A percentile compares a stretch with the other conserved stretches of the same genome.
Conservation (phyloP, 2,888 invertebrate species). For the Stenodema calcarata region DNA sequence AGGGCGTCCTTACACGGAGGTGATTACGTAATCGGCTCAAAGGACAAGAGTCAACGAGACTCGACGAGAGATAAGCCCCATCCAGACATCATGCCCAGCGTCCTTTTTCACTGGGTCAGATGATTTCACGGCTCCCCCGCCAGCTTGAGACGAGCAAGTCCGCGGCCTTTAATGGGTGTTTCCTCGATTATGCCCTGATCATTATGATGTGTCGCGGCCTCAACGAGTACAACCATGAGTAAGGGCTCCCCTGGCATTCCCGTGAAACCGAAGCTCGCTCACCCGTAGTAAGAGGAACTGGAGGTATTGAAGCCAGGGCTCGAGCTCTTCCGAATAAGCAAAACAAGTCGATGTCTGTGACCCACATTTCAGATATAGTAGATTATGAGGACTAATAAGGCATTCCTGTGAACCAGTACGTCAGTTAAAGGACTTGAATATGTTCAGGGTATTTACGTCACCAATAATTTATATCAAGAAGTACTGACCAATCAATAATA, state of each 20-base stretch:
- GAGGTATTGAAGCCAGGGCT: too few species aligned
- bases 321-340: too few species aligned
- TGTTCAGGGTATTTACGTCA: too few species aligned
- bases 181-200: background rate
- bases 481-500: too few species aligned
- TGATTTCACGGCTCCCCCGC: background rate
- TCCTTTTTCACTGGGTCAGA: background rate
- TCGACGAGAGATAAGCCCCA: background rate
- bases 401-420: too few species aligned
- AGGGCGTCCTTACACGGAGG: slow-evolving; percentile 8
- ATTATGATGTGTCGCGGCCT: background rate
- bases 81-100: background rate
- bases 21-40: slow-evolving; percentile 26
- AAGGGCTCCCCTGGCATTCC: background rate
- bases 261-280: background rate
- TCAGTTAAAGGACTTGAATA: too few species aligned
- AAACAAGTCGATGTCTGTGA: too few species aligned
- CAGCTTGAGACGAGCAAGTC: background rate
- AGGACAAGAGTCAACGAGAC: slow-evolving; percentile 13
- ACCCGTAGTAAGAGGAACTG: too few species aligned
- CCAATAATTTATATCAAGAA: too few species aligned
- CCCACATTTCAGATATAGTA: too few species aligned
- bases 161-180: background rate
- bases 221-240: background rate
- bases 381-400: too few species aligned